Evolutionary conservation across 2,888 invertebrate genomes (phyloP).

Genomic region (Tachina grossa): DNA sequence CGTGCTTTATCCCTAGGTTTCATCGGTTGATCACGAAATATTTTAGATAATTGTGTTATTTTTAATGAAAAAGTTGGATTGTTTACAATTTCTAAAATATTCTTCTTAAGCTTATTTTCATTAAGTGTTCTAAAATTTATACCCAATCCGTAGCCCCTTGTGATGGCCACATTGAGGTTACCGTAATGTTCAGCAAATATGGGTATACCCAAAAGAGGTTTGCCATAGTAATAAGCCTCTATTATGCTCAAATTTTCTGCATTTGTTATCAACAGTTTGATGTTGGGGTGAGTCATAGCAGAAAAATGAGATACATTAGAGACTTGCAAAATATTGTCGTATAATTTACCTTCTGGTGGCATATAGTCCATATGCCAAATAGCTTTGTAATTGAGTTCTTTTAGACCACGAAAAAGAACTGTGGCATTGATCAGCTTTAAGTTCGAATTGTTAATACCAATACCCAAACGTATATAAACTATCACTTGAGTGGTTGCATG

Average conservation of each 20-base stretch:
- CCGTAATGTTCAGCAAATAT: constrained; percentile 80
- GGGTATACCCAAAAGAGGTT: constrained; percentile 82
- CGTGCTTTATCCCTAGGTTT: constrained; percentile 38
- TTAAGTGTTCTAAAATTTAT: constrained; percentile 77
- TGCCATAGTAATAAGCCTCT: constrained; percentile 74
- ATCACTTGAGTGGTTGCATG: constrained; percentile 75
- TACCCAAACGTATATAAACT: background rate
- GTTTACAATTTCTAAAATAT: constrained; percentile 63
- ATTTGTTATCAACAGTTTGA: constrained; percentile 83
- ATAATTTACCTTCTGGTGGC: background rate
- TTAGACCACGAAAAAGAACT: constrained; percentile 71
- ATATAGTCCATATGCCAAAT: constrained; percentile 80
- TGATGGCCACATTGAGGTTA: constrained; percentile 77
- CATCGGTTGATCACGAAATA: constrained; percentile 28
- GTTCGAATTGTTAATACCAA: background rate
- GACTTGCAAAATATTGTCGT: background rate
- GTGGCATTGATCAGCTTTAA: background rate
- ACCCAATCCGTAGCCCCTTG: constrained; percentile 77
- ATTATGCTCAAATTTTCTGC: constrained; percentile 83
- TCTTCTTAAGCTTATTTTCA: constrained; percentile 74
- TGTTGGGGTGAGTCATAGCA: constrained; percentile 82
- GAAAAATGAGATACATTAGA: constrained; percentile 77
- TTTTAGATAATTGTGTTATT: background rate
- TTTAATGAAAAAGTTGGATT: constrained; percentile 1
- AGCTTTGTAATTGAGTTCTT: constrained; percentile 74